These are phyloP conservation scores for Odontocolon sp. DNA, from an alignment of 2,888 invertebrate species.

Conservation along the genomic window DNA sequence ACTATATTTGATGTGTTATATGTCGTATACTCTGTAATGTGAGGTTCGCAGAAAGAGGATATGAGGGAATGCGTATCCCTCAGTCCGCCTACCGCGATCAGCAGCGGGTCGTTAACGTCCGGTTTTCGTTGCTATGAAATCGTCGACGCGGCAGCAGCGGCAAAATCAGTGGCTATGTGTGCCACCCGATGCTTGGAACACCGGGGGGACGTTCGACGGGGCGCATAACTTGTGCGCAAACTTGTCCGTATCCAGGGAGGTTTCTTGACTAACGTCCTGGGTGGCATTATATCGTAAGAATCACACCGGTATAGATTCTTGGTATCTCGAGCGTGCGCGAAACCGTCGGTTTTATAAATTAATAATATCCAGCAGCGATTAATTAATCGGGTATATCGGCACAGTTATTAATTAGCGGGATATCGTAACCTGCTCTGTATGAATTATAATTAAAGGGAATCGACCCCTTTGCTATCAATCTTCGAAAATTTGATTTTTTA, in stretches of 20 bases:
- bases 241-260: constrained; percentile 69
- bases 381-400: constrained; percentile 45
- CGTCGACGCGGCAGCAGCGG: too few species aligned
- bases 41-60: constrained; percentile 12
- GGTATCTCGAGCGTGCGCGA: constrained; percentile 11
- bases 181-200: constrained; percentile 46
- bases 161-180: constrained; percentile 64
- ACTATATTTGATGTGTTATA: too few species aligned
- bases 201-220: constrained; percentile 45
- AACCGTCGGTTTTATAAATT: constrained; percentile 32
- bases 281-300: constrained; percentile 50
- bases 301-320: constrained; percentile 9
- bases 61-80: constrained; percentile 1
- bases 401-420: constrained; percentile 32
- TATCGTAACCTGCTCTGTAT: constrained; percentile 16
- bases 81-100: constrained; percentile 58
- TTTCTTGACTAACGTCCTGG: constrained; percentile 38
- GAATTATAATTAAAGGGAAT: constrained; percentile 16
- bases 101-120: constrained; percentile 66
- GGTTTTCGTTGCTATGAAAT: constrained; percentile 43
- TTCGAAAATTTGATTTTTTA: neutral
- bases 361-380: constrained; percentile 55
- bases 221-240: constrained; percentile 76
- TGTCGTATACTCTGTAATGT: too few species aligned
- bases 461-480: neutral